Evolutionary conservation across 2,797 vertebrate species (phyloP).

Genomic region (Furcifer pardalis): DNA sequence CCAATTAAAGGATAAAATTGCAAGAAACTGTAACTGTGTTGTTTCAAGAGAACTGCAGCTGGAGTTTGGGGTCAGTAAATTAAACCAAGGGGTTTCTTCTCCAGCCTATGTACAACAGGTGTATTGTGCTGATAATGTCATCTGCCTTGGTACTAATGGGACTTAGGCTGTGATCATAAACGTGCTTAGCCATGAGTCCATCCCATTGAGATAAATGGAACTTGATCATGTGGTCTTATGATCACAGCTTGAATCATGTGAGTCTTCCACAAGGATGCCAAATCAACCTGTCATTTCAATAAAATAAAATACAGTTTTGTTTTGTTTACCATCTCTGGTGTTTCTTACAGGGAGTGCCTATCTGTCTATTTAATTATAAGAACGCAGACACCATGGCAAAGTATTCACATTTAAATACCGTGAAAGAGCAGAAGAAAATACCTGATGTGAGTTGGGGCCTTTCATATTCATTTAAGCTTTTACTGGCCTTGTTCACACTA

Average conservation of each 20-base stretch:
- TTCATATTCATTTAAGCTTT: conserved; percentile 55
- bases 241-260: conserved; percentile 13
- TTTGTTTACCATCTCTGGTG: conserved; percentile 44
- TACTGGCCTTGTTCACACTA: conserved; percentile 61
- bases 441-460: conserved; percentile 38
- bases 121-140: neutral
- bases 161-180: conserved; percentile 37
- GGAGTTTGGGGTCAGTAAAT: conserved; percentile 64
- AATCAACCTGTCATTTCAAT: conserved; percentile 37
- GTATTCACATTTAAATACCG: conserved; percentile 55
- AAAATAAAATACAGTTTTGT: conserved; percentile 39
- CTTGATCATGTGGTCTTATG: conserved; percentile 4
- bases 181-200: conserved; percentile 17
- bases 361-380: conserved; percentile 58
- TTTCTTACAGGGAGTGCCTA: conserved; percentile 18
- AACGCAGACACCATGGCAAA: conserved; percentile 52
- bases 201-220: conserved; percentile 30
- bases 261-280: conserved; percentile 15
- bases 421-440: conserved; percentile 56
- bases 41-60: conserved; percentile 60
- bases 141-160: conserved; percentile 38
- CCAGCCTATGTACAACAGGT: conserved; percentile 21
- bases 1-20: conserved; percentile 76
- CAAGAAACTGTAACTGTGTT: conserved; percentile 65
- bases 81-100: conserved; percentile 54